Evolutionary conservation across 2,113 vertebrate genomes (phyloP), one percentile per base, ranked within the genome.

Genomic region (Seriola quinqueradiata): DNA sequence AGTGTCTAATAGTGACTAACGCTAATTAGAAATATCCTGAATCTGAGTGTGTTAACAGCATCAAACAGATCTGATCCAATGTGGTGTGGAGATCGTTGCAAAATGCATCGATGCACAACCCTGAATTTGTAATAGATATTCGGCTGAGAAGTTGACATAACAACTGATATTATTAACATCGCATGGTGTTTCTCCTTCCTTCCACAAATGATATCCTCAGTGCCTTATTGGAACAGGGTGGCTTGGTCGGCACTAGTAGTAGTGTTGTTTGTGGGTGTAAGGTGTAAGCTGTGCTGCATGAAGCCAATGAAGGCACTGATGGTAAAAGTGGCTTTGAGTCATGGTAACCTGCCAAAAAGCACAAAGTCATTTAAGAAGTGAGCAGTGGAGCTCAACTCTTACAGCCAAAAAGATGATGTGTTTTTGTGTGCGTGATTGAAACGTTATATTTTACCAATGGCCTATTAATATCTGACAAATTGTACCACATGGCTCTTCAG

Each of bases 331-430:
- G 32, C 46, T 60, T 25, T 42, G 54, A 76, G 55, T 68, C 50
- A 12, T 72, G 66, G 55, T 70, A 64, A 32, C 13, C 52, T 73
- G 79, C 70, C 75, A 76, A 21, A 17, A 25, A 50, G 54, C 4
- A 52, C 48, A 36, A 44, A n/a, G 42, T 63, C 55, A 60, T 7
- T 57, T 16, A 66, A 44, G 23, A 25, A 55, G 63, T 23, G 38
- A 48, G 65, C 66, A 28, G 44, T 4, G 25, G 40, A 40, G 67
- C 28, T 48, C 8, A 57, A 21, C 48, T 3, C 34, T 9, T 44
- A 8, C 32, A 61, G 8, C 13, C 34, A 40, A 32, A 71, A 7
- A 11, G 14, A 23, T 14, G 48, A 14, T 50, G 38, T 71, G 13
- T 77, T 44, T 70, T 36, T 48, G 11, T 42, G 3, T 70, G 23